These are phyloP conservation scores for Alviniconcha marisindica DNA, from an alignment of 1,140 invertebrate genomes.

Conservation along the genomic window DNA sequence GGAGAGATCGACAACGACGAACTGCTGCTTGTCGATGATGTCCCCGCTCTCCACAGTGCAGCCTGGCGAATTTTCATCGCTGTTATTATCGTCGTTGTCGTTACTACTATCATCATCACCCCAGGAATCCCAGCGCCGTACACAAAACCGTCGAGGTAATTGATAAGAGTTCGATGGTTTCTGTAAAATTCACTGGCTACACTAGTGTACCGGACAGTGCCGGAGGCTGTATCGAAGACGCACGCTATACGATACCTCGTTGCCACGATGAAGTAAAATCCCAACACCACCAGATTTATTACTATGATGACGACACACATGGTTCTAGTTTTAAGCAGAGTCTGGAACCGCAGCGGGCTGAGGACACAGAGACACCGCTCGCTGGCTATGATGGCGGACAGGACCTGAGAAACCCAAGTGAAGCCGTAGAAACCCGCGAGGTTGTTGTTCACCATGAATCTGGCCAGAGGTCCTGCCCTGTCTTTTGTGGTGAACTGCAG, in stretches of 20 bases:
- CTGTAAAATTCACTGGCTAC: constrained; percentile 10
- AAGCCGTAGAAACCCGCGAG: neutral
- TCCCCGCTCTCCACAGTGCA: neutral
- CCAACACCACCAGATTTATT: neutral
- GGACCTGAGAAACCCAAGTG: neutral
- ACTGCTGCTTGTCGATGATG: too few species aligned
- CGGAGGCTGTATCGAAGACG: neutral
- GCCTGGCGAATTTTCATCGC: constrained; percentile 5
- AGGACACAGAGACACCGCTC: constrained; percentile 10
- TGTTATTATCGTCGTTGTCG: neutral
- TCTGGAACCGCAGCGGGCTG: neutral
- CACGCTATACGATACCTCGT: neutral
- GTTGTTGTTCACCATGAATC: neutral
- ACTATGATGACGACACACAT: neutral
- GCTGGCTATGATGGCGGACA: constrained; percentile 18
- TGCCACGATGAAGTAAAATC: neutral
- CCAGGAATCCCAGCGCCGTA: neutral
- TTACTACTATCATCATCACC: neutral
- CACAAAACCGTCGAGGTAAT: neutral
- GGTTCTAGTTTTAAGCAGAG: neutral
- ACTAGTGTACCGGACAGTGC: neutral
- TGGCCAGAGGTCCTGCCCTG: neutral
- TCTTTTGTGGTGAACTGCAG: neutral
- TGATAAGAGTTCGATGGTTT: neutral
- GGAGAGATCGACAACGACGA: neutral